Evolutionary conservation across 2,888 invertebrate genomes (phyloP).

Genomic region (Acanthacorydalis orientalis): DNA sequence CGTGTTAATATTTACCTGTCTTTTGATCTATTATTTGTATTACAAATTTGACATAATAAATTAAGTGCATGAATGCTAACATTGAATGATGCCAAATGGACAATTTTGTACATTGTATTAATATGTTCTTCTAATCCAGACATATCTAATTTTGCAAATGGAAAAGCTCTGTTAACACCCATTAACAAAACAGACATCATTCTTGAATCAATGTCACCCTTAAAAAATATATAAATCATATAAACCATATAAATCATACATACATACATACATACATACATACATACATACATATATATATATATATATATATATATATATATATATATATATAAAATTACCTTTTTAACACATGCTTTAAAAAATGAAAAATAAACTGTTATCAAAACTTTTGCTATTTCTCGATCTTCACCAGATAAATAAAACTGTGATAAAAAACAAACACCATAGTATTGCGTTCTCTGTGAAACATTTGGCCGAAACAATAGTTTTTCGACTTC

Average conservation of each 20-base stretch:
- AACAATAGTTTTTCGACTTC: constrained; percentile 87
- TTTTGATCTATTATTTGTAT: constrained; percentile 28
- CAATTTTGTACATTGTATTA: constrained; percentile 63
- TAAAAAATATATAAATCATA: constrained; percentile 10
- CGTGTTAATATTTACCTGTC: constrained; percentile 32
- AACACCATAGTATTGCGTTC: constrained; percentile 85
- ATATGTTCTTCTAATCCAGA: constrained; percentile 42
- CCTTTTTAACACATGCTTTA: constrained; percentile 75
- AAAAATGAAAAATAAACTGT: constrained; percentile 91
- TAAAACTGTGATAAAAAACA: constrained; percentile 82
- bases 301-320: constrained; percentile 1
- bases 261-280: constrained; percentile 8
- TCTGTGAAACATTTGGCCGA: constrained; percentile 59
- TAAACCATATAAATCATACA: neutral
- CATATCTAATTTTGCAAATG: constrained; percentile 53
- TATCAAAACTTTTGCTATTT: constrained; percentile 69
- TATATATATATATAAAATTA: constrained; percentile 14
- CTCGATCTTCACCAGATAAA: constrained; percentile 50
- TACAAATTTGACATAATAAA: constrained; percentile 45
- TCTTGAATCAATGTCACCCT: constrained; percentile 63
- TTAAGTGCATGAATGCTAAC: constrained; percentile 37
- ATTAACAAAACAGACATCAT: constrained; percentile 70
- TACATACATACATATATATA: neutral
- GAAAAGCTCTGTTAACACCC: constrained; percentile 73
- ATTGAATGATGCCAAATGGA: constrained; percentile 64